Base-by-base conservation (phyloP, 2,888 invertebrate genomes). In the Tromatobia lineatoria region DNA sequence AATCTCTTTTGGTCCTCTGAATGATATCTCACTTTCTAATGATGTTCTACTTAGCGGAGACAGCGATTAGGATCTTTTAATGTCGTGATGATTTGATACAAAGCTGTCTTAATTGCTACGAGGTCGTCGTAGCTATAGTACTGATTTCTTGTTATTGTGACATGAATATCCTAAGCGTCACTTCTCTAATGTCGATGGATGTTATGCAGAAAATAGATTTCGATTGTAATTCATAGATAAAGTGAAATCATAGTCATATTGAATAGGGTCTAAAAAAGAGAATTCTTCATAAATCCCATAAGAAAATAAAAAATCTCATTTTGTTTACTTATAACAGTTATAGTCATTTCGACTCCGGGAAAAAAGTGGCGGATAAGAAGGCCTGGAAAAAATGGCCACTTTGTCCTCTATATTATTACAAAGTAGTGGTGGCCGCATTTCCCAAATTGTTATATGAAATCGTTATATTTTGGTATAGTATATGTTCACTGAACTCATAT, bases 1-100 rank as follows among this genome's bases (percentile, higher is more conserved):
- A 38, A 76, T 71, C 20, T 79, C 52, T 42, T 64, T 64, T 52
- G 29, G 59, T 66, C 47, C 59, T 70, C 71, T 64, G n/a, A 54
- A 25, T 34, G 50, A 77, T 34, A 77, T 77, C 42, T 66, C 66
- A 77, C 81, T 77, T 76, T 82, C 70, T 20, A 76, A 70, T 45
- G 11, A 66, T 64, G 61, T 70, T 70, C 50, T n/a, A 69, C 45
- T 45, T 57, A 54, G 38, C 52, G 29, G n/a, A 8, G 54, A 25
- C 3, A 15, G n/a, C 52, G 57, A 42, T 45, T 42, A 57, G 64
- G 66, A 29, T 57, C 42, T 34, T 50, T 50, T 10, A 57, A 25
- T 25, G 23, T 47, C 29, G 45, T 23, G n/a, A 13, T 8, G 42
- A 54, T 54, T 11, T 11, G 11, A n/a, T n/a, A 23, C 54, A 54